Conservation (phyloP, 1,140 invertebrate species). For the Chironomus tepperi region DNA sequence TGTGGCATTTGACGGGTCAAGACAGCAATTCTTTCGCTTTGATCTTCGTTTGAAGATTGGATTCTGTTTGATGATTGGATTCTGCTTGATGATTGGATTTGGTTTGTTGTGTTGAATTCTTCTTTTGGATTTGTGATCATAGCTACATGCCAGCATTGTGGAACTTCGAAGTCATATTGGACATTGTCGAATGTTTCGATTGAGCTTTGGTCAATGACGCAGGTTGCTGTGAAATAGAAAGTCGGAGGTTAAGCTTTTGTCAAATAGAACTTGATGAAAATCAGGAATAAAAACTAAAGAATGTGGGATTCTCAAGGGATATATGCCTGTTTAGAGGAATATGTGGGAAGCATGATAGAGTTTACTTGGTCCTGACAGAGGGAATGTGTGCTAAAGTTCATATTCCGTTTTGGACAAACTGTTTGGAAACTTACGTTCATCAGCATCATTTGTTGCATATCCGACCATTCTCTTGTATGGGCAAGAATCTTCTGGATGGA, state of each 20-base stretch:
- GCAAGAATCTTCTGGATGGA: not conserved
- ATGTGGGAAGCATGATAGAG: too few species aligned
- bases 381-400: slow-evolving; percentile 27
- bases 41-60: not conserved
- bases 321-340: too few species aligned
- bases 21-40: slow-evolving; percentile 33
- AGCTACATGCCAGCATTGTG: slow-evolving; percentile 11
- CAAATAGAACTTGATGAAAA: not conserved
- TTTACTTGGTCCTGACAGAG: too few species aligned
- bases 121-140: not conserved
- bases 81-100: too few species aligned
- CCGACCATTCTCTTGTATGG: not conserved
- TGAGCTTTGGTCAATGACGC: not conserved
- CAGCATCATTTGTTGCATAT: not conserved
- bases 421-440: not conserved
- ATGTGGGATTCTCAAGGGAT: too few species aligned
- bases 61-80: slow-evolving; percentile 23
- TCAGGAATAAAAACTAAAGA: too few species aligned
- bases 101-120: slow-evolving; percentile 24
- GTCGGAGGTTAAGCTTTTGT: too few species aligned
- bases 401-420: too few species aligned
- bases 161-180: not conserved
- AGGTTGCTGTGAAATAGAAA: too few species aligned
- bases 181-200: not conserved
- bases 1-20: slow-evolving; percentile 35